Evolutionary conservation across 2,113 vertebrate genomes (phyloP), one percentile per base, ranked within the genome.

Genomic region (Benitochromis conjunctus): DNA sequence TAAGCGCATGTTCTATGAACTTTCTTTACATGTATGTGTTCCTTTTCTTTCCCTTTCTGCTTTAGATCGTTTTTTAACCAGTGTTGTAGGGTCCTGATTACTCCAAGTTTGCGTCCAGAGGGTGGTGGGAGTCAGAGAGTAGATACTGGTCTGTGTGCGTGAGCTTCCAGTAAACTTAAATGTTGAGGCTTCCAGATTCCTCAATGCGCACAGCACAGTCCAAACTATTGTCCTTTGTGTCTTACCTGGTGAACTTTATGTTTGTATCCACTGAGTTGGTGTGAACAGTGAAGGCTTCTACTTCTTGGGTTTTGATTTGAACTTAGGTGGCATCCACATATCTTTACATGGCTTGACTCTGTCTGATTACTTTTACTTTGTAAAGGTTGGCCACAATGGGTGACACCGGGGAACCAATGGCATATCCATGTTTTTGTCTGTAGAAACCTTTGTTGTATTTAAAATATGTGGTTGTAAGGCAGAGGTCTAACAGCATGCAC

Each of bases 21-120:
- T 36, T 36, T 36, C 7, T 36, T 55, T 55, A 24, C 54, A 60
- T 60, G 16, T 0, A 34, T 34, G 57, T 60, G 8, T 34, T 60
- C 1, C 16, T 34, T 34, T 60, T 34, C 57, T 60, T 18, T 60
- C 26, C 31, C 1, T 19, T 60, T 60, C 57, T 60, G 57, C 16
- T 29, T 60, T 9, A 60, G 3, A 34, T 29, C 26, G 57, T 0
- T 1, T 60, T 16, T 16, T 31, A 24, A 24, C 56, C 7, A 2
- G 56, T 58, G 13, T 0, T 58, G 0, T 3, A 0, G 26, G 13
- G 14, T 58, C 13, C 56, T 58, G 26, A 18, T 31, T 31, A 9
- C 26, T 29, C 56, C 26, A 9, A 31, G 56, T 31, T 58, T 58
- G 26, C 31, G 57, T 58, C 5, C 0, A 60, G 4, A 18, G 29